A percentile compares a stretch with the other conserved stretches of the same genome.
These are phyloP conservation scores for Cinclus cinclus DNA, from an alignment of 2,113 vertebrate genomes.

Conservation along the genomic window DNA sequence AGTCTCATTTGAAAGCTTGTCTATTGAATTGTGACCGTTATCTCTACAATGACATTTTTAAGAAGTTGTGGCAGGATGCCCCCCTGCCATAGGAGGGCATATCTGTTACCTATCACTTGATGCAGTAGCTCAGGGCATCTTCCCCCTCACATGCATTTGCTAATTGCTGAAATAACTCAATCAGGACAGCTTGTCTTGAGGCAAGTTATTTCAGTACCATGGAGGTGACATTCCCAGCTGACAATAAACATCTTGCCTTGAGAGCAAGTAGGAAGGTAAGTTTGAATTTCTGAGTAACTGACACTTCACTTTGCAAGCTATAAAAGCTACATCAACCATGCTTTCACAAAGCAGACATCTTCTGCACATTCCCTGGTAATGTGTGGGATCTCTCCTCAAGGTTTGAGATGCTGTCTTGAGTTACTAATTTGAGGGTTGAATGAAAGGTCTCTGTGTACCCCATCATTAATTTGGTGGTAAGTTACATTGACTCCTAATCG, in stretches of 20 bases:
- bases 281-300: not conserved
- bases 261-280: not conserved
- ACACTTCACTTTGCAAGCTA: not conserved
- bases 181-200: not conserved
- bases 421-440: rapidly evolving
- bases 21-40: not conserved
- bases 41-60: not conserved
- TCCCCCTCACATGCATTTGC: not conserved
- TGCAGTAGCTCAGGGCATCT: not conserved
- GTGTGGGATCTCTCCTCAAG: not conserved
- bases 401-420: not conserved
- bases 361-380: not conserved
- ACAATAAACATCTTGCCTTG: not conserved
- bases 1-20: not conserved
- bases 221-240: not conserved
- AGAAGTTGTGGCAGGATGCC: not conserved
- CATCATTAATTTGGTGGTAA: not conserved
- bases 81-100: not conserved
- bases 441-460: not conserved
- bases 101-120: not conserved
- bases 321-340: not conserved
- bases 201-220: not conserved
- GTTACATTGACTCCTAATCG: not conserved
- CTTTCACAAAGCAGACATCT: not conserved
- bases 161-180: not conserved